Conservation (phyloP, 2,888 invertebrate species). For the Rutpela maculata region DNA sequence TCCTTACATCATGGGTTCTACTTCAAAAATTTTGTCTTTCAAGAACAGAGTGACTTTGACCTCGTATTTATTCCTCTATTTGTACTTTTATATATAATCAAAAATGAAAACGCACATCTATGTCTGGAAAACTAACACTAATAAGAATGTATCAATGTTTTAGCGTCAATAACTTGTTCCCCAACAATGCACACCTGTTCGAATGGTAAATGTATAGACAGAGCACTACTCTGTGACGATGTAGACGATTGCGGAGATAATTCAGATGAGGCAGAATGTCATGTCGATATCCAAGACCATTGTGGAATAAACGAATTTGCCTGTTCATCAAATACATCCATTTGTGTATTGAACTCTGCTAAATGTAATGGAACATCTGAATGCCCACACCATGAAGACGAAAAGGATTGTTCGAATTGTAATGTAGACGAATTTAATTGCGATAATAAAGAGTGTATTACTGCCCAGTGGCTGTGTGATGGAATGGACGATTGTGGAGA, state of each 20-base stretch:
- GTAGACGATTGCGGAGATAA: slow-evolving; percentile 78
- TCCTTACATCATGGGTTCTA: too few species aligned
- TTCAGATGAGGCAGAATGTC: slow-evolving; percentile 74
- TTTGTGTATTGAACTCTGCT: slow-evolving; percentile 76
- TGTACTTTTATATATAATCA: too few species aligned
- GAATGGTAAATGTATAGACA: slow-evolving; percentile 78
- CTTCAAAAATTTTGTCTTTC: too few species aligned
- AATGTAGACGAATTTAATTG: slow-evolving; percentile 76
- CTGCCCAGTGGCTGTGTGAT: slow-evolving; percentile 78
- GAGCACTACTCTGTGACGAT: slow-evolving; percentile 76
- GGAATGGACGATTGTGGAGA: slow-evolving; percentile 82
- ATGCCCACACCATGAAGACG: slow-evolving; percentile 85
- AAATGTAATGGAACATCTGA: slow-evolving; percentile 79
- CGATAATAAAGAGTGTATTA: slow-evolving; percentile 78
- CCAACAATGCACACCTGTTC: slow-evolving; percentile 73
- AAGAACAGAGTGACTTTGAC: too few species aligned
- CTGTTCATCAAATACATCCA: slow-evolving; percentile 74
- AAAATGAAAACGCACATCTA: too few species aligned
- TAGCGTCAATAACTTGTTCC: slow-evolving; percentile 63
- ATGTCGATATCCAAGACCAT: slow-evolving; percentile 51
- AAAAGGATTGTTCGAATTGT: slow-evolving; percentile 74
- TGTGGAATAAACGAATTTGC: slow-evolving; percentile 75
- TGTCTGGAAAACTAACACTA: too few species aligned
- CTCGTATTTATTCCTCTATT: too few species aligned
- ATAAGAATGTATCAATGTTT: slow-evolving; percentile 17